Percentiles rank a stretch among this genome's conserved stretches.
Conservation (phyloP, 1,140 invertebrate species). For the Drosophila tsacasi region DNA sequence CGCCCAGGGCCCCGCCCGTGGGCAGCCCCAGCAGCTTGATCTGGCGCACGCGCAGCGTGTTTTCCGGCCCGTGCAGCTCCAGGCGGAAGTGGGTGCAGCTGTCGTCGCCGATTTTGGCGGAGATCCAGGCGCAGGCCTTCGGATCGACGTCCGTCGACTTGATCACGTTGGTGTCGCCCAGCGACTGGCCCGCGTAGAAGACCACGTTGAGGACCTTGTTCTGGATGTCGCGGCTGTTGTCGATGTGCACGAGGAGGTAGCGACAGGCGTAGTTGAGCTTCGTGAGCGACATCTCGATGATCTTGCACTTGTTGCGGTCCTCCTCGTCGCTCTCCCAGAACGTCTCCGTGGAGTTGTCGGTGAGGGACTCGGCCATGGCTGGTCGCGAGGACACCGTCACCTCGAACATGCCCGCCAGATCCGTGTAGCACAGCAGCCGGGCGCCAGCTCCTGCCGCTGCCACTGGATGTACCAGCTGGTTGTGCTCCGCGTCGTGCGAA, state of each 20-base stretch:
- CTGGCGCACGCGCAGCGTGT: slow-evolving; percentile 94
- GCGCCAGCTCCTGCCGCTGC: slow-evolving; percentile 47
- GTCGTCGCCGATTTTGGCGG: slow-evolving; percentile 89
- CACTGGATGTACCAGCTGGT: slow-evolving; percentile 19
- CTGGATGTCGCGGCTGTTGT: slow-evolving; percentile 96
- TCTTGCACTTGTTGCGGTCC: slow-evolving; percentile 96
- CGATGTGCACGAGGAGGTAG: slow-evolving; percentile 93
- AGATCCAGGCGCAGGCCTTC: slow-evolving; percentile 93
- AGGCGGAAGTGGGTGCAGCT: slow-evolving; percentile 87
- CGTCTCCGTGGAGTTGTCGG: slow-evolving; percentile 97
- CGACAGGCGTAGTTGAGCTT: slow-evolving; percentile 85
- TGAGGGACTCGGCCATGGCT: slow-evolving; percentile 96
- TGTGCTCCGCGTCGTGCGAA: slow-evolving; percentile 63
- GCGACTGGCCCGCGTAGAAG: slow-evolving; percentile 92
- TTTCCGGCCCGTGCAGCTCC: slow-evolving; percentile 96
- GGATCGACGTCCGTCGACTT: slow-evolving; percentile 93
- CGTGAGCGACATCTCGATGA: slow-evolving; percentile 87
- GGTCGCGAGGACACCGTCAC: slow-evolving; percentile 94
- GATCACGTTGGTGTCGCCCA: slow-evolving; percentile 93
- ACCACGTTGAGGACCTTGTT: slow-evolving; percentile 94
- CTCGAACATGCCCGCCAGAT: slow-evolving; percentile 81
- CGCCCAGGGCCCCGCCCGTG: slow-evolving; percentile 9
- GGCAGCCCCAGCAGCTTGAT: slow-evolving; percentile 86
- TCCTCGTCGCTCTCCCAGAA: slow-evolving; percentile 99
- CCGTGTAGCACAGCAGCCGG: slow-evolving; percentile 67